Percentiles rank a stretch among this genome's conserved stretches.
Evolutionary conservation across 2,113 vertebrate species (phyloP).

Genomic region (Cyphomyrus discorhynchus): DNA sequence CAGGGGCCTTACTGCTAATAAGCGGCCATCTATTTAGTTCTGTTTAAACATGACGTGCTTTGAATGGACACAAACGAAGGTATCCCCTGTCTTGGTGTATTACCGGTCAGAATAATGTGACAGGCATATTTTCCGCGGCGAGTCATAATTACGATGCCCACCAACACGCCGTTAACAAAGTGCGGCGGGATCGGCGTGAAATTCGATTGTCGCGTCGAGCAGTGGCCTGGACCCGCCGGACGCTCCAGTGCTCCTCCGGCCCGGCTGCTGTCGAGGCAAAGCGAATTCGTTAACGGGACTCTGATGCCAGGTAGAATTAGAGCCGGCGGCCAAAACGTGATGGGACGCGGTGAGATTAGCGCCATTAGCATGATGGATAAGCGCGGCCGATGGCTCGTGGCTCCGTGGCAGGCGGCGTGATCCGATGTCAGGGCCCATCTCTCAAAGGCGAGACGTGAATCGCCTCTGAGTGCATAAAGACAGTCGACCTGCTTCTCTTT

Average conservation of each 20-base stretch:
- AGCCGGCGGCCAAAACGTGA: background rate
- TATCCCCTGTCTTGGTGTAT: background rate
- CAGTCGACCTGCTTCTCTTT: slow-evolving; percentile 29
- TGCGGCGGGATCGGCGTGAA: slow-evolving; percentile 8
- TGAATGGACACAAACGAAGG: fast-evolving
- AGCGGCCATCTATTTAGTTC: fast-evolving
- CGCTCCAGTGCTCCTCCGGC: background rate
- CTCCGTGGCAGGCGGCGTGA: background rate
- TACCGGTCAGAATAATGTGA: background rate
- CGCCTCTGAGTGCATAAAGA: slow-evolving; percentile 17
- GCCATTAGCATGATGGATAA: slow-evolving; percentile 13
- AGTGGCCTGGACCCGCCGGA: slow-evolving; percentile 20
- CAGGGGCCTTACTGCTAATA: slow-evolving; percentile 26
- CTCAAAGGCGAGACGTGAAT: slow-evolving; percentile 20
- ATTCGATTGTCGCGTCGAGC: slow-evolving; percentile 25
- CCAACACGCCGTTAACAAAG: slow-evolving; percentile 12
- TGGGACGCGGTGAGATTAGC: background rate
- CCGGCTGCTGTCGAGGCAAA: slow-evolving; percentile 3
- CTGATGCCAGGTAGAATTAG: slow-evolving; percentile 11
- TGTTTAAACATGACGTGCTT: fast-evolving
- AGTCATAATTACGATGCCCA: slow-evolving; percentile 22
- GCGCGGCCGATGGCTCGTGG: background rate
- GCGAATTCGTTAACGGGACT: slow-evolving; percentile 12
- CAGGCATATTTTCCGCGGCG: background rate
- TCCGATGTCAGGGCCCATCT: slow-evolving; percentile 14